phyloP scores from a whole-genome alignment of 2,888 invertebrate species.

The Holacanthella duospinosa region DNA sequence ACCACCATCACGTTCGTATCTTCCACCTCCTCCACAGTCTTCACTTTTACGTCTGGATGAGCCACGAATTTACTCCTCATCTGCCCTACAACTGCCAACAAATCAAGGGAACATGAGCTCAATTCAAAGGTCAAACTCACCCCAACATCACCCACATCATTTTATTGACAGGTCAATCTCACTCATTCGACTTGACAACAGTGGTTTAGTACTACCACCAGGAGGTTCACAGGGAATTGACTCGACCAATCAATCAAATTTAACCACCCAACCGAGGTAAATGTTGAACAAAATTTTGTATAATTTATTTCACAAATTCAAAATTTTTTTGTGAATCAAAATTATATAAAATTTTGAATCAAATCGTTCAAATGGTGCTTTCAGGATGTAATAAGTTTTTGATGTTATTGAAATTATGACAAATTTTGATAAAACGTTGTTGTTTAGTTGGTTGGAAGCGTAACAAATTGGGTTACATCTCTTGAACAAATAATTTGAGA shows the following conservation, averaged over 20 bases:
- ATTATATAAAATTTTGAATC: too few relatives aligned
- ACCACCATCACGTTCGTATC: neutral
- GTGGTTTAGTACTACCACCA: neutral
- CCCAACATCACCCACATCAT: conserved; percentile 33
- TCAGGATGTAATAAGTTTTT: too few relatives aligned
- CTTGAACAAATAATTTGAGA: too few relatives aligned
- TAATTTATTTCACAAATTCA: too few relatives aligned
- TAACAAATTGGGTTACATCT: too few relatives aligned
- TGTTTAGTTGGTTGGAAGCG: too few relatives aligned
- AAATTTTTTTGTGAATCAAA: too few relatives aligned
- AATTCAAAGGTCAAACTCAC: conserved; percentile 33
- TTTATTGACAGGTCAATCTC: conserved; percentile 37
- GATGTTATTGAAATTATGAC: too few relatives aligned
- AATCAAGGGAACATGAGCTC: conserved; percentile 10
- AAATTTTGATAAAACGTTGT: too few relatives aligned
- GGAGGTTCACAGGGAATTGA: neutral
- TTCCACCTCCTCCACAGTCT: conserved; percentile 12
- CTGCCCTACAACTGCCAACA: conserved; percentile 29
- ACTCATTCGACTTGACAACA: conserved; percentile 33
- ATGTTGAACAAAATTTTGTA: neutral
- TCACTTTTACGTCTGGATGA: conserved; percentile 35
- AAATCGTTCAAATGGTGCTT: too few relatives aligned
- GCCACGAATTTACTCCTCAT: conserved; percentile 36
- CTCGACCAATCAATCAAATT: neutral
- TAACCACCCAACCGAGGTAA: neutral